A percentile compares a stretch with the other conserved stretches of the same genome.
phyloP scores from a whole-genome alignment of 1,140 invertebrate species.

The Antheraea pernyi region DNA sequence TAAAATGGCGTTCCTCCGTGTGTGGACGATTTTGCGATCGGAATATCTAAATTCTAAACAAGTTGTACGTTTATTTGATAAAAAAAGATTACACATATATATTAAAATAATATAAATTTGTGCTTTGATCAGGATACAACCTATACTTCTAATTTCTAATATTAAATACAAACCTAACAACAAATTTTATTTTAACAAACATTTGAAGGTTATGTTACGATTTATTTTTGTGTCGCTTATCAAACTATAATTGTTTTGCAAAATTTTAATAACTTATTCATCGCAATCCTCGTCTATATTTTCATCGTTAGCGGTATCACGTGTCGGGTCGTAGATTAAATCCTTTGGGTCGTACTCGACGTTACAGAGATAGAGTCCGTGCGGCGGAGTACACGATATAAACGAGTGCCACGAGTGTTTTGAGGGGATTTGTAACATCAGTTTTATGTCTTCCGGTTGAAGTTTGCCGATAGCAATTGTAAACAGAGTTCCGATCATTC shows the following conservation, averaged over 20 bases:
- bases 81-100: too few relatives aligned
- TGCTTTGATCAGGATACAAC: too few relatives aligned
- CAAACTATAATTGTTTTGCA: neutral
- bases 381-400: conserved; percentile 77
- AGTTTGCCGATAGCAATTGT: conserved; percentile 80
- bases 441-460: conserved; percentile 80
- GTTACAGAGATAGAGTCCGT: conserved; percentile 84
- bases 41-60: too few relatives aligned
- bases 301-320: conserved; percentile 4
- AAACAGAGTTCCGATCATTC: conserved; percentile 84
- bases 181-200: neutral
- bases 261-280: neutral
- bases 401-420: conserved; percentile 82
- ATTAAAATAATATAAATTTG: too few relatives aligned
- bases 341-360: conserved; percentile 83
- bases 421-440: conserved; percentile 87
- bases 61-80: too few relatives aligned
- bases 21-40: too few relatives aligned
- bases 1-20: too few relatives aligned
- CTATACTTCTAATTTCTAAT: too few relatives aligned
- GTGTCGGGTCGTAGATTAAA: conserved; percentile 55
- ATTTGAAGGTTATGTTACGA: neutral
- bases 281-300: conserved; percentile 23
- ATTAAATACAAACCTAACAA: neutral
- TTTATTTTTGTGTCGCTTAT: too few relatives aligned